Evolutionary conservation across 2,888 invertebrate genomes (phyloP), one percentile per base, ranked within the genome.

Genomic region (Noctua fimbriata): DNA sequence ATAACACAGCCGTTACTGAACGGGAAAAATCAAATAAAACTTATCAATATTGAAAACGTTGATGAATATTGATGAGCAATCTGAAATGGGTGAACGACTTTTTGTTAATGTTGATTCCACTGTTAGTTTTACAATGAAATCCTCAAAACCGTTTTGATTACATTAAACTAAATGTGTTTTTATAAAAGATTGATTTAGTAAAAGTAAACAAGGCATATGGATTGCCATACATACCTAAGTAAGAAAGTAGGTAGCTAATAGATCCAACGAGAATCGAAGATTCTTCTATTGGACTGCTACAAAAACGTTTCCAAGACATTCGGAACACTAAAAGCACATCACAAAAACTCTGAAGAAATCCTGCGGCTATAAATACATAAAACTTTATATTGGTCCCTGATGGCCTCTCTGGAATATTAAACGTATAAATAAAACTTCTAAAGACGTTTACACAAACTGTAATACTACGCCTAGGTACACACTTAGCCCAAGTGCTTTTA

Each of bases 1-100:
- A 77, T 79, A 79, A 63, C 72, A 73, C 60, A 66, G 71, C 47
- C 65, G 63, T 77, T 67, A 75, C 66, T 63, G 72, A 63, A 73
- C 66, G 75, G n/a, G n/a, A 67, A 75, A 84, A 84, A 84, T 76
- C 72, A 74, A 82, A 79, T 82, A 85, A 82, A 85, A 74, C 78
- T 81, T 84, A 78, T 85, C 72, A 85, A 85, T 85, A 85, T 85
- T 85, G 76, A 82, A 82, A 76, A 82, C 76, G 71, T 69, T 82
- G 86, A 85, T 85, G 86, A 85, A 85, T 85, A 85, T 85, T 85
- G 79, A 85, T 85, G 72, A 79, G 76, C 76, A 72, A 79, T 85
- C 74, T 65, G 76, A 85, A 85, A 73, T 55, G 70, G 69, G 66
- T 79, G 74, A 76, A 79, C 78, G 69, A 78, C 36, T 69, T 78